These are phyloP conservation scores for Raja brachyura DNA, from an alignment of 2,113 vertebrate species.

Conservation along the genomic window DNA sequence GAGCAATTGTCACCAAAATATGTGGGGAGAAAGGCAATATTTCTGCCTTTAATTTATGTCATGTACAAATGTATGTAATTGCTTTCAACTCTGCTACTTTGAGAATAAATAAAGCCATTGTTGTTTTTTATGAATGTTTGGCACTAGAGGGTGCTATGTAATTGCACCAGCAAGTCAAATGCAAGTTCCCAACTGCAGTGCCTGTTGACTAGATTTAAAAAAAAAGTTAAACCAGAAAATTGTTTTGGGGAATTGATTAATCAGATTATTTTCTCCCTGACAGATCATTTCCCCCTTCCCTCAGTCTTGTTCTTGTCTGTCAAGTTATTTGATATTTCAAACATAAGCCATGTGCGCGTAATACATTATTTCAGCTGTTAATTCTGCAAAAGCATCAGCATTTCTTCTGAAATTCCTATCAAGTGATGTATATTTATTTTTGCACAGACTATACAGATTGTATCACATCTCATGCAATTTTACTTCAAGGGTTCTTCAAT, in stretches of 20 bases:
- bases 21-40: neutral
- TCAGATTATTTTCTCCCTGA: neutral
- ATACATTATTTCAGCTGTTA: conserved; percentile 21
- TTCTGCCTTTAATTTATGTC: neutral
- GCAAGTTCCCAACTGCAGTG: neutral
- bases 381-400: conserved; percentile 13
- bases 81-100: neutral
- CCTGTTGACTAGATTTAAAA: neutral
- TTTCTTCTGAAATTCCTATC: conserved; percentile 32
- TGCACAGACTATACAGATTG: conserved; percentile 5
- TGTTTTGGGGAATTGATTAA: neutral
- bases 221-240: neutral
- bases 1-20: neutral
- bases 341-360: neutral
- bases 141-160: conserved; percentile 95
- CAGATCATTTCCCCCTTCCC: neutral
- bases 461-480: neutral
- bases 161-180: conserved; percentile 62
- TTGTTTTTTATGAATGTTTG: conserved; percentile 47
- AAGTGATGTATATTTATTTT: conserved; percentile 34
- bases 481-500: conserved; percentile 9
- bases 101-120: neutral
- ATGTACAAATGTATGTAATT: conserved; percentile 16
- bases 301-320: conserved; percentile 1
- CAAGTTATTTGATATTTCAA: neutral